Base-by-base conservation (phyloP, 2,888 invertebrate genomes). In the Yponomeuta malinellus region DNA sequence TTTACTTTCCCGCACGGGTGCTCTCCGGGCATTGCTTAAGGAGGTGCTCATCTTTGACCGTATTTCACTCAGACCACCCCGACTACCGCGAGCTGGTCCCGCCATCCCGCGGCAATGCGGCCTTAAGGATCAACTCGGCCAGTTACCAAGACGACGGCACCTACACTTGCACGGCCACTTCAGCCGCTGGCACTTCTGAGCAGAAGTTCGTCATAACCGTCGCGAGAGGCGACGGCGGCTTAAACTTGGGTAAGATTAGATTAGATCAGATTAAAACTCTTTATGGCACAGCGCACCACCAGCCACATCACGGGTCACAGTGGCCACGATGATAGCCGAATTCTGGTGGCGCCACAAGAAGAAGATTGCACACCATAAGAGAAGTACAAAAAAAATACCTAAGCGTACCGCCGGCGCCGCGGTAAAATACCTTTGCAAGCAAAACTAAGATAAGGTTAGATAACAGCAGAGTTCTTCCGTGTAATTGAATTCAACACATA, bases 121-220 rank as follows among this genome's bases (percentile, higher is more conserved):
- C 86, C 0, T 82, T 91, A 6, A 77, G 77, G 5, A 77, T 91
- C 4, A 15, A 73, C 0, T 77, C 85, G 0, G 85, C 81, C 0
- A 79, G 74, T 8, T 79, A 86, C 6, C 86, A 90, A 0, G 95
- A 97, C 79, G 94, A 94, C 73, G 96, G 96, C 10, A 93, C 93
- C 15, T 97, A 97, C 84, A 92, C 93, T 2, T 97, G 97, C 79
- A 88, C 90, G 2, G 97, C 96, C 0, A 87, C 86, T 0, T 96
- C 95, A 72, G 84, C 92, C 1, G 95, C 95, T 6, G 96, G 96
- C 70, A 89, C 92, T 64, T 86, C 88, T 2, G 94, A 95, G 77
- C 95, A 95, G 72, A 88, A 94, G 70, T 91, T 97, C 72, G 93
- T 93, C 72, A 81, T 96, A 10, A 84, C 93, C 10, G 93, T 96